phyloP scores from a whole-genome alignment of 2,888 invertebrate species.

The Andrena dorsata region DNA sequence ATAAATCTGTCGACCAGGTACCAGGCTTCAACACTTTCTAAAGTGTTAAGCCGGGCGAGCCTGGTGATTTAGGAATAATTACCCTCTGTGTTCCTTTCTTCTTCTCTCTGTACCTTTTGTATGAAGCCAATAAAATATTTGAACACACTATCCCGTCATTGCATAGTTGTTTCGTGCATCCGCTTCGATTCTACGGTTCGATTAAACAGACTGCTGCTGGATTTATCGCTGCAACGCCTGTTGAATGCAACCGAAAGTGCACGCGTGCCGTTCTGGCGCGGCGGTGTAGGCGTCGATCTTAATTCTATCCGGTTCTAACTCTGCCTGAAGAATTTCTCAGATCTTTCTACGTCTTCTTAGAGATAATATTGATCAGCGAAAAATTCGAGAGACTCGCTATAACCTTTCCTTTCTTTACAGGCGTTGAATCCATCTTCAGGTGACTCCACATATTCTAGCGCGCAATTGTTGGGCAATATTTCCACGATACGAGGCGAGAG shows the following conservation, averaged over 20 bases:
- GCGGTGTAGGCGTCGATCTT: conserved; percentile 19
- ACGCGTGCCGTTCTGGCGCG: background rate
- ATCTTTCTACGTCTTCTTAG: no score
- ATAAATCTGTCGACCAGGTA: conserved; percentile 51
- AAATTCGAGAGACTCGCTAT: no score
- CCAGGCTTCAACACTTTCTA: background rate
- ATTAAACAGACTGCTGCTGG: background rate
- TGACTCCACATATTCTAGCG: conserved; percentile 31
- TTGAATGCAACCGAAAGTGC: conserved; percentile 58
- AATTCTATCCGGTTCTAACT: background rate
- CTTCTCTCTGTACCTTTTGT: conserved; percentile 39
- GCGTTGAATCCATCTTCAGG: conserved; percentile 45
- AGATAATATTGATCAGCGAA: no score
- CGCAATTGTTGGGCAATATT: conserved; percentile 31
- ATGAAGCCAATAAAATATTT: conserved; percentile 58
- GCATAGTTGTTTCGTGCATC: background rate
- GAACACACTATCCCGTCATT: conserved; percentile 16
- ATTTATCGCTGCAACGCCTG: conserved; percentile 52
- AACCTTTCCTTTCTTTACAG: conserved; percentile 14
- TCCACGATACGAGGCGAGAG: conserved; percentile 21
- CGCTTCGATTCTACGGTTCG: background rate
- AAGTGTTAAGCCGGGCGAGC: background rate
- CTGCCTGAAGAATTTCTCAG: no score
- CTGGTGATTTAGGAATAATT: conserved; percentile 11
- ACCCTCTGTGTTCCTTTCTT: background rate